Percentiles rank a stretch among this genome's conserved stretches.
These are phyloP conservation scores for Bombus turneri DNA, from an alignment of 1,140 invertebrate species.

Conservation along the genomic window DNA sequence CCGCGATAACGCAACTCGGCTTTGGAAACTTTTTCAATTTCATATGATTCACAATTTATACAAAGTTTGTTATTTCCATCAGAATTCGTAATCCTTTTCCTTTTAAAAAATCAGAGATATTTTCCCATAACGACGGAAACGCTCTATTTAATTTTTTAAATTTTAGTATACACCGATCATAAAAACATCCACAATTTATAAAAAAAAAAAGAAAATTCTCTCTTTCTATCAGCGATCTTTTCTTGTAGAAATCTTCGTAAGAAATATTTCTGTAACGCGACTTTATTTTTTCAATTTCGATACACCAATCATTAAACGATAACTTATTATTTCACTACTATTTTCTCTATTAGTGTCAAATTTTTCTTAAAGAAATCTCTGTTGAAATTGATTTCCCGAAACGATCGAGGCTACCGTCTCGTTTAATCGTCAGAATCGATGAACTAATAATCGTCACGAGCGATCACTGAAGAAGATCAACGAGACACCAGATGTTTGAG, in stretches of 20 bases:
- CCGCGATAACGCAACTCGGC: neutral
- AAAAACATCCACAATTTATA: too few relatives aligned
- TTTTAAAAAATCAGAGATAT: neutral
- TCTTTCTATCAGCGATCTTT: neutral
- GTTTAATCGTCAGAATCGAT: neutral
- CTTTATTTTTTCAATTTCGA: neutral
- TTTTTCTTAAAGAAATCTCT: neutral
- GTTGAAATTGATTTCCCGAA: neutral
- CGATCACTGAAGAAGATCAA: neutral
- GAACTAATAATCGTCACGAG: too few relatives aligned
- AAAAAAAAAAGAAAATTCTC: neutral
- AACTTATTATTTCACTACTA: neutral
- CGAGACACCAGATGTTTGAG: constrained; percentile 40
- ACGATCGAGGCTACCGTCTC: neutral
- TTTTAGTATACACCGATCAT: too few relatives aligned
- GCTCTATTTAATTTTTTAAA: too few relatives aligned
- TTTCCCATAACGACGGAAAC: too few relatives aligned
- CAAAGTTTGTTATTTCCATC: neutral
- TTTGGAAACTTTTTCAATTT: neutral
- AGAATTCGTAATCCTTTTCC: neutral
- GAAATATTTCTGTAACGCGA: neutral
- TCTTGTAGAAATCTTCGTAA: neutral
- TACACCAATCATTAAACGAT: neutral
- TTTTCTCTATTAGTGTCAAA: too few relatives aligned
- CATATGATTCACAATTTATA: neutral